These are phyloP conservation scores for Bombus turneri DNA, from an alignment of 1,140 invertebrate species.

Conservation along the genomic window DNA sequence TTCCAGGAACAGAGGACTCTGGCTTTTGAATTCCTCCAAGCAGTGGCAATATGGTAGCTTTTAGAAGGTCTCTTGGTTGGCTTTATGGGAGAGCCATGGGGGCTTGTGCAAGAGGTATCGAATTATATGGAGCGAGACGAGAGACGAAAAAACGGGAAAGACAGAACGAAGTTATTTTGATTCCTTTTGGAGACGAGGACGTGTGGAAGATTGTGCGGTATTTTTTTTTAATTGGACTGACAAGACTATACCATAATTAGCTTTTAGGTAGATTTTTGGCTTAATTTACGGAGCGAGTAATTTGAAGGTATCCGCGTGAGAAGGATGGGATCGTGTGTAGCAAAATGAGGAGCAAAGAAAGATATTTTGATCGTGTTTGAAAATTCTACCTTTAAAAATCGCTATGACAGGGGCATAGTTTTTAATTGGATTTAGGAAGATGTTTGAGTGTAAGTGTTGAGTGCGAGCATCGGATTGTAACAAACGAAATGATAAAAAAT, in stretches of 20 bases:
- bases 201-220: no score
- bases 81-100: background rate
- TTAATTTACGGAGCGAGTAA: no score
- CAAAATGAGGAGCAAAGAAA: background rate
- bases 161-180: background rate
- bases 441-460: no score
- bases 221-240: background rate
- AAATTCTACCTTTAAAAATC: no score
- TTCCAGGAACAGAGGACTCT: background rate
- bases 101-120: background rate
- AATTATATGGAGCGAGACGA: background rate
- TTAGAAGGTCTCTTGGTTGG: background rate
- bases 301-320: background rate
- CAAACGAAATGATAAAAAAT: no score
- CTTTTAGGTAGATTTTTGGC: background rate
- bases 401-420: no score
- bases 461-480: no score
- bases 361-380: background rate
- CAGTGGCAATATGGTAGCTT: background rate
- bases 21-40: background rate
- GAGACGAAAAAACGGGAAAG: no score
- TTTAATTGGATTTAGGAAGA: no score
- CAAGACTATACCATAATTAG: background rate
- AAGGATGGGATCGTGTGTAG: background rate
- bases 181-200: background rate